Percentiles rank a stretch among this genome's conserved stretches.
Evolutionary conservation across 2,797 vertebrate species (phyloP).

Genomic region (Podarcis lilfordi): DNA sequence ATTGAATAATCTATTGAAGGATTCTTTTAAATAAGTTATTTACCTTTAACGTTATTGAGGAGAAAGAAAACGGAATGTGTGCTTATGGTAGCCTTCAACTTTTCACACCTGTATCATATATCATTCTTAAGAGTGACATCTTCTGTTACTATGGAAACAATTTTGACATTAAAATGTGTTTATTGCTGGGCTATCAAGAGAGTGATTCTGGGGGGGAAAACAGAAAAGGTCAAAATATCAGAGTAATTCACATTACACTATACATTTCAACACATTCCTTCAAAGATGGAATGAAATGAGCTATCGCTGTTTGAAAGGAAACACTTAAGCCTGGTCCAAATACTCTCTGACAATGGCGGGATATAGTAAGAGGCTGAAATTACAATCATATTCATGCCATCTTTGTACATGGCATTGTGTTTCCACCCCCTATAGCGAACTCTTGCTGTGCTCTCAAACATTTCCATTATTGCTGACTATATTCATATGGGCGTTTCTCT

Average conservation of each 20-base stretch:
- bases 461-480: not conserved
- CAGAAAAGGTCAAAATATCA: slow-evolving; percentile 67
- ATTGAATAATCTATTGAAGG: slow-evolving; percentile 66
- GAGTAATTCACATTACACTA: slow-evolving; percentile 48
- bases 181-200: slow-evolving; percentile 75
- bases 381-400: not conserved
- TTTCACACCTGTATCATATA: slow-evolving; percentile 71
- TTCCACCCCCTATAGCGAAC: not conserved
- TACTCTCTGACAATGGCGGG: slow-evolving; percentile 57
- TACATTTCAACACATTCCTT: slow-evolving; percentile 46
- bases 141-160: slow-evolving; percentile 77
- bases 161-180: slow-evolving; percentile 73
- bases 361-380: slow-evolving; percentile 50
- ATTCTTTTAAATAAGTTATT: slow-evolving; percentile 69
- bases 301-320: slow-evolving; percentile 33
- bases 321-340: slow-evolving; percentile 57
- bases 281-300: slow-evolving; percentile 54
- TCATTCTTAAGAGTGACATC: slow-evolving; percentile 73
- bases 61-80: slow-evolving; percentile 60
- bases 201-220: slow-evolving; percentile 64
- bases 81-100: slow-evolving; percentile 74
- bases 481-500: not conserved
- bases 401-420: not conserved
- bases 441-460: not conserved
- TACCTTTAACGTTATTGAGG: slow-evolving; percentile 68